phyloP scores from a whole-genome alignment of 2,797 vertebrate species.

The Enteromius treurensis region DNA sequence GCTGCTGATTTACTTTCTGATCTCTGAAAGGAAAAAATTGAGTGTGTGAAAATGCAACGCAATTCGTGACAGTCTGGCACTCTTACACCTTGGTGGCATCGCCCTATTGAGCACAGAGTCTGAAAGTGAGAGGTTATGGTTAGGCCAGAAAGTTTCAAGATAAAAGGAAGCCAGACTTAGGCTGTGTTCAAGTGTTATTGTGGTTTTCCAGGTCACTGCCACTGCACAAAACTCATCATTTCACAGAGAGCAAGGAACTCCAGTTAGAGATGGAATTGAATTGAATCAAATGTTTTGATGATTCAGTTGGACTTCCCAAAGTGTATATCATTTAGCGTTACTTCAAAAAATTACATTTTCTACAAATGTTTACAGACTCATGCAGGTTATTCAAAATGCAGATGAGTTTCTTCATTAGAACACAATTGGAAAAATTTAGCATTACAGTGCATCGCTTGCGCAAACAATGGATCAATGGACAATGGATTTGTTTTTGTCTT shows the following conservation, averaged over 20 bases:
- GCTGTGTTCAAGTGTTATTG: constrained; percentile 30
- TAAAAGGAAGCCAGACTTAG: constrained; percentile 28
- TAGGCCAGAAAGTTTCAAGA: constrained; percentile 35
- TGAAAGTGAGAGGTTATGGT: constrained; percentile 19
- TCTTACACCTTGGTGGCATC: constrained; percentile 38
- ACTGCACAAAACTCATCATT: constrained; percentile 15
- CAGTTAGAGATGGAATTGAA: constrained; percentile 8
- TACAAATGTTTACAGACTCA: not conserved
- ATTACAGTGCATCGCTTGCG: no score
- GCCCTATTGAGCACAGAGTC: constrained; percentile 11
- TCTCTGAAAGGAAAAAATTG: not conserved
- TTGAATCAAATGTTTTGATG: not conserved
- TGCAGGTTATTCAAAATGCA: not conserved
- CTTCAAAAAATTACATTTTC: not conserved
- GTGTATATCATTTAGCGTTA: no score
- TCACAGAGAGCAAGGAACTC: constrained; percentile 8
- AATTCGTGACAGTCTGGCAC: constrained; percentile 26
- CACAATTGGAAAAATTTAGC: no score
- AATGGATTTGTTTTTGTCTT: no score
- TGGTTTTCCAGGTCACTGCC: constrained; percentile 11
- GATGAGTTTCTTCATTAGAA: no score
- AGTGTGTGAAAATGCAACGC: constrained; percentile 10
- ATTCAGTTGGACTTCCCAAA: not conserved
- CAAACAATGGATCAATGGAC: no score
- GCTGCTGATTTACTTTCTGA: not conserved